Percentiles rank a stretch among this genome's conserved stretches.
These are phyloP conservation scores for Phalloptychus januarius DNA, from an alignment of 2,797 vertebrate genomes.

Conservation along the genomic window DNA sequence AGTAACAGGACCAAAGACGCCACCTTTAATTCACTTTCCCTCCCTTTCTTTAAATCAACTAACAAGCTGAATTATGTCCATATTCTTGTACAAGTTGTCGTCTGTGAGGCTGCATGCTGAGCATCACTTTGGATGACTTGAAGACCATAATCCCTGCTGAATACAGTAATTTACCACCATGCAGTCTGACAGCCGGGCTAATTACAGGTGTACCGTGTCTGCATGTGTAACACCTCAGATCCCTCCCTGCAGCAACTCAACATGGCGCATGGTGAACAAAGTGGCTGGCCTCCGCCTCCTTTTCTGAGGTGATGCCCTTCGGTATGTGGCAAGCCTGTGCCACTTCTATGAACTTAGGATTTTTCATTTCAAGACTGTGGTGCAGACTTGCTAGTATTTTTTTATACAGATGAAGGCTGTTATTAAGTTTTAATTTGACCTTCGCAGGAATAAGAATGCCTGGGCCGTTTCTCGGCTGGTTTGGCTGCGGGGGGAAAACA, in stretches of 20 bases:
- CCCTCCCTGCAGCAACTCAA: constrained; percentile 55
- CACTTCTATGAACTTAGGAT: constrained; percentile 47
- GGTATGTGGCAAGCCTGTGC: constrained; percentile 66
- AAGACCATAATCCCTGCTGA: constrained; percentile 74
- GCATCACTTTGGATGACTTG: constrained; percentile 63
- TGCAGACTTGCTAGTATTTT: constrained; percentile 47
- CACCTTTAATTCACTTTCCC: constrained; percentile 42
- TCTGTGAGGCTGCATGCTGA: constrained; percentile 65
- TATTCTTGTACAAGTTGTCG: constrained; percentile 58
- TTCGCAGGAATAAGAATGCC: constrained; percentile 49
- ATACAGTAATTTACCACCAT: constrained; percentile 77
- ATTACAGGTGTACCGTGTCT: constrained; percentile 76
- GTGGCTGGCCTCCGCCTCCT: constrained; percentile 36
- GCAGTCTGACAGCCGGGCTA: constrained; percentile 75
- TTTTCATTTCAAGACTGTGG: constrained; percentile 16
- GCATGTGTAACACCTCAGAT: constrained; percentile 68
- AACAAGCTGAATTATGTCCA: constrained; percentile 61
- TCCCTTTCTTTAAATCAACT: constrained; percentile 43
- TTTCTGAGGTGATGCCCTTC: constrained; percentile 64
- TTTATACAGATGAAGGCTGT: constrained; percentile 65
- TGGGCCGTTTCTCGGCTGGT: constrained; percentile 28
- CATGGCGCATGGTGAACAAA: constrained; percentile 39
- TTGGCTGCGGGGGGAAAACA: constrained; percentile 25
- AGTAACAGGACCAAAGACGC: constrained; percentile 27
- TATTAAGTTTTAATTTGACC: constrained; percentile 62